phyloP scores from a whole-genome alignment of 2,113 vertebrate species.

The Cromileptes altivelis region DNA sequence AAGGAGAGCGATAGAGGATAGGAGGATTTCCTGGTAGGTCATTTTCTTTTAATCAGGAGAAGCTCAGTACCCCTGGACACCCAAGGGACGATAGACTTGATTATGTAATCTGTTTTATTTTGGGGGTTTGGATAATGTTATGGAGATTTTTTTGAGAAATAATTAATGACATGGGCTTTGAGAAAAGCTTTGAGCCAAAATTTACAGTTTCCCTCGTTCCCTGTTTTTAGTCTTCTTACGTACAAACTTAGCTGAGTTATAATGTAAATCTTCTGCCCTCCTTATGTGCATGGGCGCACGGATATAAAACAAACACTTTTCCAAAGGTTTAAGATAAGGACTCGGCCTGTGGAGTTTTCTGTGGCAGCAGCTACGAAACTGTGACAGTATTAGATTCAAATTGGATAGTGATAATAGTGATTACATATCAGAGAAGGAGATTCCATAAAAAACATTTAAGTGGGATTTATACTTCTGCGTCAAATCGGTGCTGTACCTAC shows the following conservation, averaged over 20 bases:
- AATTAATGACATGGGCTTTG: constrained; percentile 35
- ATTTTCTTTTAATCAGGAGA: constrained; percentile 74
- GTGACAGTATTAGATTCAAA: background rate
- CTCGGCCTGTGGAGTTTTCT: background rate
- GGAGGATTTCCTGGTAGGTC: constrained; percentile 69
- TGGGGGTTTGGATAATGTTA: constrained; percentile 5
- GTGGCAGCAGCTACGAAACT: background rate
- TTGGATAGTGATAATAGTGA: background rate
- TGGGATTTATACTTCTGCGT: no score
- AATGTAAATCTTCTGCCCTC: background rate
- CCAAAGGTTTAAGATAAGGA: background rate
- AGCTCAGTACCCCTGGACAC: constrained; percentile 31
- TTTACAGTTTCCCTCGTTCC: constrained; percentile 3
- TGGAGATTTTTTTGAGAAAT: constrained; percentile 14
- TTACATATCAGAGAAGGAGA: background rate
- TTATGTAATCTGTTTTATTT: constrained; percentile 64
- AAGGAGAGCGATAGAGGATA: constrained; percentile 52
- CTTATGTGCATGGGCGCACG: background rate
- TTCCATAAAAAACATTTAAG: no score
- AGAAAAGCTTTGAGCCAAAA: constrained; percentile 28
- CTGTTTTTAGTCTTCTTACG: constrained; percentile 10
- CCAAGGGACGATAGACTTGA: constrained; percentile 37
- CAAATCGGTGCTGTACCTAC: no score
- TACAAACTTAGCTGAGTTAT: background rate
- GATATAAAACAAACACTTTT: background rate